Conservation (phyloP, 2,113 vertebrate species). For the Callochromis pleurospilus region DNA sequence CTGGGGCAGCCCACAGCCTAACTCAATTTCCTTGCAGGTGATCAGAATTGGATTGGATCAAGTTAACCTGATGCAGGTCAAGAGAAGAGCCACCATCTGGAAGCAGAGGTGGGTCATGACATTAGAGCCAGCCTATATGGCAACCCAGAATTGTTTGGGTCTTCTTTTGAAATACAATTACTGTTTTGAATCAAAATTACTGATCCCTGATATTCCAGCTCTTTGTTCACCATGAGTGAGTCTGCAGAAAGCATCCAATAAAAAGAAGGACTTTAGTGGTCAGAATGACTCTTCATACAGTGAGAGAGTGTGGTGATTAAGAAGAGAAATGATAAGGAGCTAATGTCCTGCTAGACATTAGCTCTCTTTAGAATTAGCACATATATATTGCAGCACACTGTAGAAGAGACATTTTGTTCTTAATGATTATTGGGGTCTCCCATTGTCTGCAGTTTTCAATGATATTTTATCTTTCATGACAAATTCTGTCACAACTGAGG, state of each 20-base stretch:
- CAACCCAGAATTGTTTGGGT: background rate
- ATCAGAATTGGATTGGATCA: slow-evolving; percentile 39
- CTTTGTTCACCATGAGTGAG: background rate
- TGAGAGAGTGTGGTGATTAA: background rate
- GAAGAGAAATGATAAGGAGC: background rate
- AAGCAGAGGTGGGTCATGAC: background rate
- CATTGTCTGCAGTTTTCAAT: background rate
- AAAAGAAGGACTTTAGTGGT: background rate
- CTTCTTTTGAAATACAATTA: background rate
- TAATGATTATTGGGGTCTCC: background rate
- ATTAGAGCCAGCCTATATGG: background rate
- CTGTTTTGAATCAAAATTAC: background rate
- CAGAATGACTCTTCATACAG: background rate
- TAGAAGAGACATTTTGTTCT: background rate
- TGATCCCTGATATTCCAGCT: background rate
- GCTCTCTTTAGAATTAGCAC: background rate
- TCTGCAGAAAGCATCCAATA: background rate
- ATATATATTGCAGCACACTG: background rate
- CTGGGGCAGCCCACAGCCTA: slow-evolving; percentile 21
- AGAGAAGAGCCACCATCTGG: slow-evolving; percentile 15
- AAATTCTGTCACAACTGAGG: background rate
- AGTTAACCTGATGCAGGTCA: slow-evolving; percentile 18
- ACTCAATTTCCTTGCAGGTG: slow-evolving; percentile 51
- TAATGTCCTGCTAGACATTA: background rate
- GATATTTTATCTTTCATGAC: background rate